A percentile compares a stretch with the other conserved stretches of the same genome.
phyloP scores from a whole-genome alignment of 2,797 vertebrate species.

The Vireo griseus region DNA sequence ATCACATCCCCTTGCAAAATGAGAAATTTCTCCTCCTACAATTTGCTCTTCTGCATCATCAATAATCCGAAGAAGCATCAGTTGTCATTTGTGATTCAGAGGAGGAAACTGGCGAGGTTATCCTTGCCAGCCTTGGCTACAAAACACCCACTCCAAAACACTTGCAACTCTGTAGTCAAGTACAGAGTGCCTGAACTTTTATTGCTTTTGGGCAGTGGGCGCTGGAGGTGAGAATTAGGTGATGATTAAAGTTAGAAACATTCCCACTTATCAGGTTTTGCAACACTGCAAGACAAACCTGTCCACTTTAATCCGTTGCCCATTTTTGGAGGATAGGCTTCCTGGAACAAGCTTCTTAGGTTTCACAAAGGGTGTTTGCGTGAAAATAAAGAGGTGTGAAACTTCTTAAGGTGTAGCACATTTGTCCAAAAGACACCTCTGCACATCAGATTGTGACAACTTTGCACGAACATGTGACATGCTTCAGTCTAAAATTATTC shows the following conservation, averaged over 20 bases:
- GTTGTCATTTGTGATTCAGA: not conserved
- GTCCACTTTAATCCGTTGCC: not conserved
- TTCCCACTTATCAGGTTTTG: not conserved
- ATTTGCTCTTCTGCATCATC: conserved; percentile 23
- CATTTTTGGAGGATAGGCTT: not conserved
- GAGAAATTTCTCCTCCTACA: conserved; percentile 18
- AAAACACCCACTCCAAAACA: rapidly evolving
- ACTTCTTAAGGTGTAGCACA: not conserved
- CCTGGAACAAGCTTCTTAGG: not conserved
- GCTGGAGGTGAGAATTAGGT: not conserved
- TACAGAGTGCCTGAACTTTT: not conserved
- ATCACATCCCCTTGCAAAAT: not conserved
- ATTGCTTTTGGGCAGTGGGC: not conserved
- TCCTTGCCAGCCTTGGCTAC: not conserved
- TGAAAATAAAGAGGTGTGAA: not conserved
- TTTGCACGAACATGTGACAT: not conserved
- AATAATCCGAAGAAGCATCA: not conserved
- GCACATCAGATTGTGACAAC: not conserved
- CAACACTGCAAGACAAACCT: not conserved
- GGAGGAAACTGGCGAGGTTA: not conserved
- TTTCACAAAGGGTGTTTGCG: not conserved
- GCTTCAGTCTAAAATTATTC: not conserved
- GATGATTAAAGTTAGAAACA: not conserved
- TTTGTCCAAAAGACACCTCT: not conserved
- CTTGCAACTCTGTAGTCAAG: not conserved